Evolutionary conservation across 1,140 invertebrate species (phyloP).

Genomic region (Drosophila athabasca): DNA sequence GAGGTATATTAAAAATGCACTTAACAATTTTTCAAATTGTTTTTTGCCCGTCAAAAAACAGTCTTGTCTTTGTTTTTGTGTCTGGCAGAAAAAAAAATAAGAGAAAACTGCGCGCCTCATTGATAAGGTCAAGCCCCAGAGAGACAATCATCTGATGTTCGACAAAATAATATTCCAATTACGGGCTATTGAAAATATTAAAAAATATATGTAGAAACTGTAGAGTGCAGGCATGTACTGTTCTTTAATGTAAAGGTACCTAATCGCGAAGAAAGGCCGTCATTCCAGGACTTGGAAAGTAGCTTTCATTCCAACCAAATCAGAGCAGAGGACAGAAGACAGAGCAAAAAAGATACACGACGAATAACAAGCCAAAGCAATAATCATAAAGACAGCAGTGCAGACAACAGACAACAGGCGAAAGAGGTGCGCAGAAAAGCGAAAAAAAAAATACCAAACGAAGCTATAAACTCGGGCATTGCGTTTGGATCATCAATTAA

Average conservation of each 20-base stretch:
- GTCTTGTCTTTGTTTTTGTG: neutral
- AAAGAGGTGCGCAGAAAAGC: constrained; percentile 32
- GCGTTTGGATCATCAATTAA: constrained; percentile 70
- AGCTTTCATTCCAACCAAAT: constrained; percentile 31
- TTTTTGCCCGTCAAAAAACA: neutral
- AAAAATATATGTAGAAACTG: too few species aligned
- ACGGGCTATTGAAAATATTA: neutral
- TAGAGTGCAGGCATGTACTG: too few species aligned
- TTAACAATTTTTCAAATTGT: constrained; percentile 13
- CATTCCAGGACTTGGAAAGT: constrained; percentile 35
- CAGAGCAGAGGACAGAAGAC: neutral
- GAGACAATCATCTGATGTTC: neutral
- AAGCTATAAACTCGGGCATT: constrained; percentile 41
- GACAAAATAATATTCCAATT: too few species aligned
- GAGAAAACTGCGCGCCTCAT: neutral
- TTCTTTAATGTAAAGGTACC: neutral
- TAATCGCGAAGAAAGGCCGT: constrained; percentile 11
- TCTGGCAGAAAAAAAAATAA: neutral
- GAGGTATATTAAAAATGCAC: constrained; percentile 13
- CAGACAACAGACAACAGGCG: constrained; percentile 2
- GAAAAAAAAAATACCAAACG: constrained; percentile 43
- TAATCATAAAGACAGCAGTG: constrained; percentile 57
- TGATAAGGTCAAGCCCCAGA: neutral
- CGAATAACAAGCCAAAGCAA: constrained; percentile 49
- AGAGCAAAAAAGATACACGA: constrained; percentile 11